These are phyloP conservation scores for Seriola aureovittata DNA, from an alignment of 2,113 vertebrate genomes.

Conservation along the genomic window DNA sequence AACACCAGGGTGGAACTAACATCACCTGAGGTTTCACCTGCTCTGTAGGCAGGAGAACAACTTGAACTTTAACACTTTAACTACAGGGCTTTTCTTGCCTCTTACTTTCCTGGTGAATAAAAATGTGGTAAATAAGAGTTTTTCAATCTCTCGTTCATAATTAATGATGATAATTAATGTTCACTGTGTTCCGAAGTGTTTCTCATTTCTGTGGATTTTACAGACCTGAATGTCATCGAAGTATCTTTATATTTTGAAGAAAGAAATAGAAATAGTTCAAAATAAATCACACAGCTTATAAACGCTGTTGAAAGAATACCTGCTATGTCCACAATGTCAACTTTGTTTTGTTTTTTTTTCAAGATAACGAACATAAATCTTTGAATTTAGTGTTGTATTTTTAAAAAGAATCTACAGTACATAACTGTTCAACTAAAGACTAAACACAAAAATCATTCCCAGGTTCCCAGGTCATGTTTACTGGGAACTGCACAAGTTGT, in stretches of 20 bases:
- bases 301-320: too few relatives aligned
- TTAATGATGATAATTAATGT: neutral
- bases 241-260: neutral
- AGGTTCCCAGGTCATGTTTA: neutral
- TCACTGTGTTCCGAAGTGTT: too few relatives aligned
- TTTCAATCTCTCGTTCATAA: neutral
- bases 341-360: neutral
- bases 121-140: neutral
- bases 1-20: neutral
- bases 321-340: neutral
- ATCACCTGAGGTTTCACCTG: neutral
- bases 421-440: neutral
- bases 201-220: too few relatives aligned
- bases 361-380: neutral
- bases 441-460: neutral
- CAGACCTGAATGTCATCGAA: neutral
- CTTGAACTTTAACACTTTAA: neutral
- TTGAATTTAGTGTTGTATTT: too few relatives aligned
- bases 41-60: neutral
- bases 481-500: neutral
- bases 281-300: neutral
- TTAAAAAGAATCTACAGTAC: neutral
- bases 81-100: neutral
- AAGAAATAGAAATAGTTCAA: too few relatives aligned
- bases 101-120: too few relatives aligned